A percentile compares a stretch with the other conserved stretches of the same genome.
These are phyloP conservation scores for Athetis lepigone DNA, from an alignment of 2,888 invertebrate species.

Conservation along the genomic window DNA sequence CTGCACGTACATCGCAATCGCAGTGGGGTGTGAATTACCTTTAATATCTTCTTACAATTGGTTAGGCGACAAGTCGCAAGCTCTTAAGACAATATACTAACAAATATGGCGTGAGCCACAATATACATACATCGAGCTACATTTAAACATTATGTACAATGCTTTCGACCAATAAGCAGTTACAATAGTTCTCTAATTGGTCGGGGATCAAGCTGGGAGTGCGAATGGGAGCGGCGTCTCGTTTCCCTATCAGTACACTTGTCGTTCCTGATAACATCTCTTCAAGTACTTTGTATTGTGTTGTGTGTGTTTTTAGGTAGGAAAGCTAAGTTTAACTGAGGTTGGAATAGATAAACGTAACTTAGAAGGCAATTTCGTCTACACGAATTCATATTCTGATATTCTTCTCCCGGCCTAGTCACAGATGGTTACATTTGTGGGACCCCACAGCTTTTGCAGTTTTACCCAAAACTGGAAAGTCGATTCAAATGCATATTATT, in stretches of 20 bases:
- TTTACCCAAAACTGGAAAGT: too few species aligned
- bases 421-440: too few species aligned
- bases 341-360: too few species aligned
- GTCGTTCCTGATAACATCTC: neutral
- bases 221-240: constrained; percentile 23
- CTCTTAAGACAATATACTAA: constrained; percentile 67
- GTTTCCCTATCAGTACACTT: constrained; percentile 25
- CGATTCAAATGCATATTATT: too few species aligned
- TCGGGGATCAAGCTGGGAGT: constrained; percentile 51
- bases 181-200: constrained; percentile 55
- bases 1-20: neutral
- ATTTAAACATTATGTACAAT: constrained; percentile 66
- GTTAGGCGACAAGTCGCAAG: constrained; percentile 70
- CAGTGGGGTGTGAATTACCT: constrained; percentile 25
- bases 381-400: too few species aligned
- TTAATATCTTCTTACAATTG: constrained; percentile 61
- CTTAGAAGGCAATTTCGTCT: too few species aligned
- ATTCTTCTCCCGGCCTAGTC: too few species aligned
- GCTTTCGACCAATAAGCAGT: constrained; percentile 49
- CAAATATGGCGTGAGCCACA: constrained; percentile 56
- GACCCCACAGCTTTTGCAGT: too few species aligned
- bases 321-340: too few species aligned
- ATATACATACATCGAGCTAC: constrained; percentile 68
- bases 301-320: constrained; percentile 44
- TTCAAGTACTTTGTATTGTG: constrained; percentile 33